Conservation (phyloP, 1,140 invertebrate genomes). For the Cataglyphis hispanica region DNA sequence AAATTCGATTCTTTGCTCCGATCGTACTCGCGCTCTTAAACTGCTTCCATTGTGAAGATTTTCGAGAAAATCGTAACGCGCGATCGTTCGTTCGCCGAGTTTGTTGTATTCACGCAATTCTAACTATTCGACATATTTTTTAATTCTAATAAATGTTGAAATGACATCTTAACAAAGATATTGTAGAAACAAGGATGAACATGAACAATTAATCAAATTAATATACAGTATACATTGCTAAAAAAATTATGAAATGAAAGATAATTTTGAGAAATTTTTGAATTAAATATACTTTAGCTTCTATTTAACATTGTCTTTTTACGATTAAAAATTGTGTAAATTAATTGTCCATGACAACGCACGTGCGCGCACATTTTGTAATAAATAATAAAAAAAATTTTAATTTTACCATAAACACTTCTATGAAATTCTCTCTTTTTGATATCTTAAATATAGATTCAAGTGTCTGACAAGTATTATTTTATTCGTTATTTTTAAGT, state of each 20-base stretch:
- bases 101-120: constrained; percentile 39
- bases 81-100: constrained; percentile 18
- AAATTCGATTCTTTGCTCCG: constrained; percentile 45
- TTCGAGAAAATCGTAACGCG: background rate
- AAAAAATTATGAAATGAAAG: background rate
- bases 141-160: background rate
- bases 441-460: background rate
- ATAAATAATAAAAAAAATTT: too few species aligned
- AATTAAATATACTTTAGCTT: background rate
- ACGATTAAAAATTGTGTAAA: constrained; percentile 6
- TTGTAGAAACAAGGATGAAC: background rate
- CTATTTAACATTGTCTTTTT: background rate
- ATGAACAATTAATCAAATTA: background rate
- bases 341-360: background rate
- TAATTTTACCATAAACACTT: background rate
- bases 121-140: background rate
- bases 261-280: background rate
- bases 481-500: background rate
- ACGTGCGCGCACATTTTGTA: background rate
- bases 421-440: background rate
- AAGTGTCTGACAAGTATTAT: background rate
- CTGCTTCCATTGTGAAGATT: background rate
- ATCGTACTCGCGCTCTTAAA: constrained; percentile 38
- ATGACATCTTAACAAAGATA: background rate
- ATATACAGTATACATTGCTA: background rate